Evolutionary conservation across 37 sponge, comb jelly and placozoan genomes (phyloP).

Genomic region (Ianthella basta): DNA sequence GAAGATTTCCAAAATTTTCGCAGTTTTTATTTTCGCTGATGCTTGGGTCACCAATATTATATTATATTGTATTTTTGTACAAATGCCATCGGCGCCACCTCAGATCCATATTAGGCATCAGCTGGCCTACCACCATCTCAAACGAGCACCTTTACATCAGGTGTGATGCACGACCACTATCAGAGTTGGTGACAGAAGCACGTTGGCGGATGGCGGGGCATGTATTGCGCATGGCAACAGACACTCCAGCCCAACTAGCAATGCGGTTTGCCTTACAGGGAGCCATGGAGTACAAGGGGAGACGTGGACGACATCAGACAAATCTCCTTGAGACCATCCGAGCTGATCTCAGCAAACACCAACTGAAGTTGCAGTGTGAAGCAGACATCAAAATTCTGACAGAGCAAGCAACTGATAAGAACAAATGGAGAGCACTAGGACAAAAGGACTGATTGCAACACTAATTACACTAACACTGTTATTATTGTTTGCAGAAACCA

Average conservation of each 20-base stretch:
- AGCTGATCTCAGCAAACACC: slow-evolving; percentile 9
- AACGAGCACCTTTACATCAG: slow-evolving; percentile 27
- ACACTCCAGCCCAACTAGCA: slow-evolving; percentile 27
- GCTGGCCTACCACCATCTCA: slow-evolving; percentile 24
- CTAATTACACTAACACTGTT: too few relatives aligned
- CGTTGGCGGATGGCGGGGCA: slow-evolving; percentile 18
- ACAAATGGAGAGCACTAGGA: too few relatives aligned
- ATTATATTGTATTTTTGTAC: too few relatives aligned
- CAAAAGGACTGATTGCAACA: too few relatives aligned
- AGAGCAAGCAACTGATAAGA: too few relatives aligned
- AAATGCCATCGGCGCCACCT: slow-evolving; percentile 24
- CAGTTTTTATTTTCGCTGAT: too few relatives aligned
- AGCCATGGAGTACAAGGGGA: background rate
- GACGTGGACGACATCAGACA: slow-evolving; percentile 23
- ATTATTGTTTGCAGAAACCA: too few relatives aligned
- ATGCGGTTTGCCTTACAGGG: slow-evolving; percentile 2
- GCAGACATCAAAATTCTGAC: too few relatives aligned
- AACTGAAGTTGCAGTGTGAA: too few relatives aligned
- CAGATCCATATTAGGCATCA: slow-evolving; percentile 9
- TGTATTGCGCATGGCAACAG: slow-evolving; percentile 9
- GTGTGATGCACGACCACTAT: slow-evolving; percentile 15
- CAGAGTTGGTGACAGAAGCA: slow-evolving; percentile 27
- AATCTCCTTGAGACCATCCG: slow-evolving; percentile 21
- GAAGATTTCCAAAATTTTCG: too few relatives aligned
- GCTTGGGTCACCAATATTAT: too few relatives aligned